Evolutionary conservation across 2,888 invertebrate species (phyloP), one percentile per base, ranked within the genome.

Genomic region (Leptothorax acervorum): DNA sequence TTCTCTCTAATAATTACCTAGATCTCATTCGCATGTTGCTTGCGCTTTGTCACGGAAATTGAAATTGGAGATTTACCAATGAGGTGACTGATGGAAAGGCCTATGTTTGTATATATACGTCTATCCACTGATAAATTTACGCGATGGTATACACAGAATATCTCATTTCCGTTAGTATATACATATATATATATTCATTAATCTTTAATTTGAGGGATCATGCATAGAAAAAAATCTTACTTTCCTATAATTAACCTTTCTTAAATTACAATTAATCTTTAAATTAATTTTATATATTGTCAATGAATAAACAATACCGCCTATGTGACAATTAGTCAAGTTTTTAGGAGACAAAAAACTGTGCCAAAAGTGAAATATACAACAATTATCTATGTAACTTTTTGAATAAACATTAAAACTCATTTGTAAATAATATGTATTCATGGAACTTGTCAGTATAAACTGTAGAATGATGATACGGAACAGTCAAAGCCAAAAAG

Each of bases 41-140:
- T 63, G 62, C 63, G 28, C 42, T 62, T 39, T 62, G 18, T 63
- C 15, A 8, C 51, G 18, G 63, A 63, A 76, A 79, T 45, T 78
- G 79, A 78, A 53, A 82, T 78, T 63, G 53, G 63, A 82, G 55
- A 78, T 73, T 78, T 81, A 60, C 76, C 23, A 42, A 62, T 15
- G 23, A 65, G 53, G 28, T 39, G 39, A 75, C 76, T 82, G 23
- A 82, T 63, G 57, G 18, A 57, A 60, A 28, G 12, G 5, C 31
- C 9, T 53, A 28, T 42, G 15, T 39, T 35, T 12, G n/a, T n/a
- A 35, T 11, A 15, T 39, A 11, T 12, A 39, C 23, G 18, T 31
- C 6, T 8, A 3, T 42, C n/a, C 31, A 18, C n/a, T 31, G 18
- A 48, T 9, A n/a, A 35, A 70, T 70, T 57, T 39, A 15, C 28